Evolutionary conservation across 1,140 invertebrate species (phyloP).

Genomic region (Steinernema feltiae): DNA sequence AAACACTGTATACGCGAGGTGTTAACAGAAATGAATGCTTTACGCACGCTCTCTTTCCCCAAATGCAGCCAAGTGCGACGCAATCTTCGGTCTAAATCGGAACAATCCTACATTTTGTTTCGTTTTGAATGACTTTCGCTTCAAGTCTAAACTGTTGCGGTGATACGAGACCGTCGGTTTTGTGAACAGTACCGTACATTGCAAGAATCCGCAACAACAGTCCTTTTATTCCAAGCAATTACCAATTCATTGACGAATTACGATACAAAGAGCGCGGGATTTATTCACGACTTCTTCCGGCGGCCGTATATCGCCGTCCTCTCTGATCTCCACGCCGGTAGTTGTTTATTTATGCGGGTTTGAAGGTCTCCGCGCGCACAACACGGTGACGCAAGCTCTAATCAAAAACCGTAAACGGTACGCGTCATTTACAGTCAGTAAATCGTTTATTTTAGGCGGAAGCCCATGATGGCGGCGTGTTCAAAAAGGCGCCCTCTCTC

Average conservation of each 20-base stretch:
- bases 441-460: conserved; percentile 7
- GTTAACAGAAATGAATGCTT: neutral
- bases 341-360: conserved; percentile 13
- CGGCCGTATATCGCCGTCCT: neutral
- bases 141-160: no score
- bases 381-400: conserved; percentile 4
- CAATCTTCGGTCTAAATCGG: no score
- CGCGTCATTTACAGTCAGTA: conserved; percentile 5
- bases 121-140: no score
- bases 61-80: no score
- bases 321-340: neutral
- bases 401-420: conserved; percentile 11
- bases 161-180: no score
- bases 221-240: no score
- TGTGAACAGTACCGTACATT: no score
- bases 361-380: neutral
- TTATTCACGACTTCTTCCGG: conserved; percentile 3
- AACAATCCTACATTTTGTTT: no score
- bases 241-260: neutral
- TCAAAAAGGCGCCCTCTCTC: neutral
- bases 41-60: no score
- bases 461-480: neutral
- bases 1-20: neutral
- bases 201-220: no score
- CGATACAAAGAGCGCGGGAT: neutral